These are phyloP conservation scores for Helicorthomorpha holstii DNA, from an alignment of 1,140 invertebrate genomes.

Conservation along the genomic window DNA sequence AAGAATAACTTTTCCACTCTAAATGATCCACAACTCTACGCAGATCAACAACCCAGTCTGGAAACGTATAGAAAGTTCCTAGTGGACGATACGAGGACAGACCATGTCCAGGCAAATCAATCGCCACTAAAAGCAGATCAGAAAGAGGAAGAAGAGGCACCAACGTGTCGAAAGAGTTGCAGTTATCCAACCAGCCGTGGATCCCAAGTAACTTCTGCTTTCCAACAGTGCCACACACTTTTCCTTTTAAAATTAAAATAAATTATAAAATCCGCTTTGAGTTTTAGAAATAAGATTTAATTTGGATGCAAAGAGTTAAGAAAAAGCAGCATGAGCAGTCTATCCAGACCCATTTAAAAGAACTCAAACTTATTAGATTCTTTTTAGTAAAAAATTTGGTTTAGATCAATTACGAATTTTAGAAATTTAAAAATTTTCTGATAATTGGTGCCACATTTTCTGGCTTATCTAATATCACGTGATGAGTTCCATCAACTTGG, in stretches of 20 bases:
- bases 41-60: not conserved
- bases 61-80: not conserved
- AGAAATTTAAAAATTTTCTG: not conserved
- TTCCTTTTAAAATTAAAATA: not conserved
- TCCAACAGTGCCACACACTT: conserved; percentile 38
- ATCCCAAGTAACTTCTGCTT: conserved; percentile 43
- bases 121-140: not conserved
- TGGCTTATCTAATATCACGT: not conserved
- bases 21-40: not conserved
- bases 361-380: too few species aligned
- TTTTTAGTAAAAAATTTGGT: too few species aligned
- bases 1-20: not conserved
- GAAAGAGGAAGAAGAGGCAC: not conserved
- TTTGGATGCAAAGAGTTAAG: too few species aligned
- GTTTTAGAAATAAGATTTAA: too few species aligned
- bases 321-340: too few species aligned
- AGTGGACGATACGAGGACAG: not conserved
- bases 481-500: not conserved
- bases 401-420: too few species aligned
- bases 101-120: not conserved
- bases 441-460: not conserved
- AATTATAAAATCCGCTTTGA: too few species aligned
- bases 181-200: conserved; percentile 76
- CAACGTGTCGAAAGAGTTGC: conserved; percentile 55
- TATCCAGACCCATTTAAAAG: too few species aligned